A percentile compares a stretch with the other conserved stretches of the same genome.
Conservation (phyloP, 2,113 vertebrate genomes). For the Bufo bufo region DNA sequence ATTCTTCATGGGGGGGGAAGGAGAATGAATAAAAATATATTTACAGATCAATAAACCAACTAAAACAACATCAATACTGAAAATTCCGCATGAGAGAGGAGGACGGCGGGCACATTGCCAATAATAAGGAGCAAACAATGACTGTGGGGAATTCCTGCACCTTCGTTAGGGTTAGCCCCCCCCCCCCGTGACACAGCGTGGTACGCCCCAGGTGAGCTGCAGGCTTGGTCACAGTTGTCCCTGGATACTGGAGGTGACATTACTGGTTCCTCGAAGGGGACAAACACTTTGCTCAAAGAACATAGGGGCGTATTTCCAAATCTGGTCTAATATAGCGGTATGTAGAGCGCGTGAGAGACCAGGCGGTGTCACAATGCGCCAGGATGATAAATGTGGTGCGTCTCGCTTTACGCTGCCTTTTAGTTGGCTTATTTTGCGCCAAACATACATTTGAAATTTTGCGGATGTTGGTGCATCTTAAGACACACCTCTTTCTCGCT, state of each 20-base stretch:
- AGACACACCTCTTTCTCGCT: too few relatives aligned
- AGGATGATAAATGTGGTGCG: too few relatives aligned
- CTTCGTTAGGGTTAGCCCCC: background rate
- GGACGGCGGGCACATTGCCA: background rate
- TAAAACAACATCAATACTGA: background rate
- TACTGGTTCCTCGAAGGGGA: background rate
- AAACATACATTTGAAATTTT: too few relatives aligned
- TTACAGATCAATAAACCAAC: background rate
- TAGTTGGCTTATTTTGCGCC: too few relatives aligned
- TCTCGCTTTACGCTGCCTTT: too few relatives aligned
- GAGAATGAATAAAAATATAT: background rate
- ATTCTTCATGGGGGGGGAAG: too few relatives aligned
- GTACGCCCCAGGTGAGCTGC: slow-evolving; percentile 41
- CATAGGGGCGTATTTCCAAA: too few relatives aligned
- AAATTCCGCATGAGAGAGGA: background rate
- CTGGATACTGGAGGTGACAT: slow-evolving; percentile 19
- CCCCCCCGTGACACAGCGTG: background rate
- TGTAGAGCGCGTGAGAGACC: too few relatives aligned
- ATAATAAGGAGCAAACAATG: background rate
- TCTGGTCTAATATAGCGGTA: too few relatives aligned
- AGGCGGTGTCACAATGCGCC: too few relatives aligned
- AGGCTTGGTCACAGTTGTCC: slow-evolving; percentile 44
- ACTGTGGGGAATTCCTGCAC: background rate
- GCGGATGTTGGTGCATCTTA: too few relatives aligned
- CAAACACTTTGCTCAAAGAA: too few relatives aligned